A percentile compares a stretch with the other conserved stretches of the same genome.
Conservation (phyloP, 2,113 vertebrate genomes). For the Uria lomvia region DNA sequence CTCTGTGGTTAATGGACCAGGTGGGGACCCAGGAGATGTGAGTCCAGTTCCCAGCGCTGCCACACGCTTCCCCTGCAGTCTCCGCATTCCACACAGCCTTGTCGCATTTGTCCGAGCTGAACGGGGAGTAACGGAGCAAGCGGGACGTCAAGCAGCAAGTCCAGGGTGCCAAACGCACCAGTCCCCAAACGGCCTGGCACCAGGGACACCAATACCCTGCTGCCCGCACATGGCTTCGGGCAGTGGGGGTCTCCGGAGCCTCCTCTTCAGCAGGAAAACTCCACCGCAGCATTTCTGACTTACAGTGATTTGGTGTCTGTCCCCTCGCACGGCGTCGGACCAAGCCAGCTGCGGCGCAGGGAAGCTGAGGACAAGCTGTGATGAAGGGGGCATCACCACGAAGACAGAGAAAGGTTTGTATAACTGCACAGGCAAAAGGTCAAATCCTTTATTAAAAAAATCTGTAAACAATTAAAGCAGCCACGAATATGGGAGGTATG, state of each 20-base stretch:
- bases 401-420: constrained; percentile 25
- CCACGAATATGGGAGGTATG: background rate
- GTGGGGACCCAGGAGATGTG: background rate
- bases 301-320: background rate
- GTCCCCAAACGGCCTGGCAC: background rate
- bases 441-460: constrained; percentile 23
- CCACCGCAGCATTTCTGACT: background rate
- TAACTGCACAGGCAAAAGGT: constrained; percentile 11
- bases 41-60: background rate
- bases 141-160: background rate
- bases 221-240: fast-evolving
- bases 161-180: background rate
- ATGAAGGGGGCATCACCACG: background rate
- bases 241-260: fast-evolving
- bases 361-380: background rate
- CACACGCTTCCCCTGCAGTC: background rate
- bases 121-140: background rate
- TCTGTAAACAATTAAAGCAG: constrained; percentile 19
- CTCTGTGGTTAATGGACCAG: background rate
- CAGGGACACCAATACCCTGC: background rate
- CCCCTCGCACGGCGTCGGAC: background rate
- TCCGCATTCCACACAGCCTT: background rate
- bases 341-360: fast-evolving
- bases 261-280: background rate
- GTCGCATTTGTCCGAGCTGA: background rate